Conservation (phyloP, 2,113 vertebrate species). For the Alligator mississippiensis region DNA sequence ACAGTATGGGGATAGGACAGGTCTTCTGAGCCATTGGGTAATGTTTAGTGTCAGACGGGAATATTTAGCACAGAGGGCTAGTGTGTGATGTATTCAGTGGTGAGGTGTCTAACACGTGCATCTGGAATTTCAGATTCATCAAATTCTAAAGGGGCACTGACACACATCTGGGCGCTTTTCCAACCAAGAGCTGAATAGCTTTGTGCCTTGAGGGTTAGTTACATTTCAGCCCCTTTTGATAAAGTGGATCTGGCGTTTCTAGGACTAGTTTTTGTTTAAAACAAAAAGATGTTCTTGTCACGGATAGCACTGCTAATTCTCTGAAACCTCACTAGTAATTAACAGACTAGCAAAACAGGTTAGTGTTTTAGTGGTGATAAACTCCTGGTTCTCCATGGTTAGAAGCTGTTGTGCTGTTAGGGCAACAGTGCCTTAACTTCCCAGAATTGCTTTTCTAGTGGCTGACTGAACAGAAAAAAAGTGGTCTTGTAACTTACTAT, state of each 20-base stretch:
- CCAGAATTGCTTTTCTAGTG: not conserved
- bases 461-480: conserved; percentile 9
- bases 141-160: not conserved
- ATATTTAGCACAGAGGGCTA: not conserved
- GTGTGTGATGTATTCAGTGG: not conserved
- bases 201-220: not conserved
- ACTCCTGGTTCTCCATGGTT: not conserved
- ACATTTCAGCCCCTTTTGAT: not conserved
- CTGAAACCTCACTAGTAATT: not conserved
- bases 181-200: not conserved
- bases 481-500: not conserved
- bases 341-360: not conserved
- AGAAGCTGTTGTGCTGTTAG: rapidly evolving
- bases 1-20: not conserved
- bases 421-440: no score
- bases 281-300: not conserved
- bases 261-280: not conserved
- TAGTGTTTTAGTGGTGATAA: not conserved
- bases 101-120: not conserved
- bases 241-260: not conserved
- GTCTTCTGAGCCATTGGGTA: not conserved
- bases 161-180: not conserved
- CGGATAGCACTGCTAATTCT: not conserved
- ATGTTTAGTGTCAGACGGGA: not conserved
- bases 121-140: no score